phyloP scores from a whole-genome alignment of 2,797 vertebrate genomes.

The Sebastes iracundus region DNA sequence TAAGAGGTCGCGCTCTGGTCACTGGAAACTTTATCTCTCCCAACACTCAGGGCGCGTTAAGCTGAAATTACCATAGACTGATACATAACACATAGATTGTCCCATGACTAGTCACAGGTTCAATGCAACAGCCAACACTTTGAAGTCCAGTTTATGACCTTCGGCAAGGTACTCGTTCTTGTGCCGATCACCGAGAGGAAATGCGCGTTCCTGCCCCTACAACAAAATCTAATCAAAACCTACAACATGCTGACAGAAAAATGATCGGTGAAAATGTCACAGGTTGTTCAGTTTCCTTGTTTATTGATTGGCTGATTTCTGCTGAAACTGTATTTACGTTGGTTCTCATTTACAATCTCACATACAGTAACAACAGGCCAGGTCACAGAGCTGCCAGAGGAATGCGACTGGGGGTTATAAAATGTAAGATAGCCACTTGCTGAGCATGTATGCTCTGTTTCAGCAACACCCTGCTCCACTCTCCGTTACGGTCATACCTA shows the following conservation, averaged over 20 bases:
- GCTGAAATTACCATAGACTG: conserved; percentile 11
- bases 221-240: not conserved
- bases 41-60: conserved; percentile 21
- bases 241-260: not conserved
- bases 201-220: not conserved
- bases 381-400: conserved; percentile 10
- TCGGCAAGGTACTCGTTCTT: not conserved
- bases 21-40: conserved; percentile 57
- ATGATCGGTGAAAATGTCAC: not conserved
- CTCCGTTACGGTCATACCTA: conserved; percentile 17
- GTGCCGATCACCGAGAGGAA: not conserved
- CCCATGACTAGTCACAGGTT: conserved; percentile 9
- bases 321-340: not conserved
- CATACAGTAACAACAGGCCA: not conserved
- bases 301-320: not conserved
- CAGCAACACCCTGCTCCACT: conserved; percentile 30
- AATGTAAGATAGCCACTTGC: conserved; percentile 25
- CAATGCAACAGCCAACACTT: not conserved
- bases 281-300: not conserved
- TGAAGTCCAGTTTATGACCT: not conserved
- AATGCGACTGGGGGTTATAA: conserved; percentile 3
- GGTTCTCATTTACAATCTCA: not conserved
- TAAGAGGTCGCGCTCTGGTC: conserved; percentile 51
- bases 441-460: conserved; percentile 45
- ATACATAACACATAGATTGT: conserved; percentile 4